Conservation (phyloP, 1,140 invertebrate species). For the Trypoxylus dichotomus region DNA sequence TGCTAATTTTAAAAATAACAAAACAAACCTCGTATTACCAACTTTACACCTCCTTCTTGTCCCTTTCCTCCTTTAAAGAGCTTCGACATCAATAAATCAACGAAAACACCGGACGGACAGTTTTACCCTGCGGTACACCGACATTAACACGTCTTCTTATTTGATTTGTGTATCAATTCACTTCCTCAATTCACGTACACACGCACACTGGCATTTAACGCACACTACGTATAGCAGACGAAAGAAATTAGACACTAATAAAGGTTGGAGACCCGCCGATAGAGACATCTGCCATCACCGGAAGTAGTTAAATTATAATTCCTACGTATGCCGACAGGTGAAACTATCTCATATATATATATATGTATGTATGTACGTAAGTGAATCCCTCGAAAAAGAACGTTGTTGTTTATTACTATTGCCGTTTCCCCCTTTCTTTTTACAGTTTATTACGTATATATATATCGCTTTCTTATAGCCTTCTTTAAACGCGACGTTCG, state of each 20-base stretch:
- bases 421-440: neutral
- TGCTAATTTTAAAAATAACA: no score
- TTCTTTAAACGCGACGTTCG: neutral
- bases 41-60: neutral
- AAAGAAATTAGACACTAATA: neutral
- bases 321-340: constrained; percentile 48
- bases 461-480: neutral
- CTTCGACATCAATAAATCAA: neutral
- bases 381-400: constrained; percentile 29
- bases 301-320: constrained; percentile 51
- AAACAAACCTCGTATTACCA: no score
- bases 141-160: neutral
- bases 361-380: no score
- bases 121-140: neutral
- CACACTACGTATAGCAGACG: neutral
- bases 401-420: constrained; percentile 1
- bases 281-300: constrained; percentile 41
- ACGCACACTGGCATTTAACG: neutral
- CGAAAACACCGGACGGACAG: neutral
- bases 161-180: neutral
- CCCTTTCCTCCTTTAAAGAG: neutral
- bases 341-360: no score
- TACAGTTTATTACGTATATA: neutral
- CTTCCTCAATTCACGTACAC: neutral
- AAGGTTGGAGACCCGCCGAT: constrained; percentile 28